Conservation (phyloP, 2,888 invertebrate genomes). For the Aspidapion aeneum region DNA sequence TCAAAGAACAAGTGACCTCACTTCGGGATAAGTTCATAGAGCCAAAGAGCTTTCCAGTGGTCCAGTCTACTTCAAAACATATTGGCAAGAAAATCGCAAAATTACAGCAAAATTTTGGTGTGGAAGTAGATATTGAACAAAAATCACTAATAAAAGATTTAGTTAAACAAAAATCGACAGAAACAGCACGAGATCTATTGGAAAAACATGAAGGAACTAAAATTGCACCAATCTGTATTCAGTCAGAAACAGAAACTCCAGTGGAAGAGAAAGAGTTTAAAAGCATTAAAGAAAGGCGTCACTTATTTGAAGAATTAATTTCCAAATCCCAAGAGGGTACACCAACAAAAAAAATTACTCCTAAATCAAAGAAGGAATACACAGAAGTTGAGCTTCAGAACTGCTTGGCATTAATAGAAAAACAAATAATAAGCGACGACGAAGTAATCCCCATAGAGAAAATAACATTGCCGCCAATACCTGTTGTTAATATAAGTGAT, state of each 20-base stretch:
- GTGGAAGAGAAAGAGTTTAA: slow-evolving; percentile 33
- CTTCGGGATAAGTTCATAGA: slow-evolving; percentile 20
- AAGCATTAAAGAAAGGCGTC: slow-evolving; percentile 43
- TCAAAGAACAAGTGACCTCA: slow-evolving; percentile 24
- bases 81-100: slow-evolving; percentile 51
- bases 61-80: slow-evolving; percentile 41
- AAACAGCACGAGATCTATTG: neutral
- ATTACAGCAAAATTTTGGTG: slow-evolving; percentile 49
- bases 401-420: slow-evolving; percentile 31
- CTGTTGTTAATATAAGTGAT: no score
- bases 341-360: slow-evolving; percentile 35
- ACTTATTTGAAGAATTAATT: slow-evolving; percentile 45
- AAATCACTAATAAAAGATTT: neutral
- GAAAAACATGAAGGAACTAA: neutral
- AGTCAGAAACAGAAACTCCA: slow-evolving; percentile 18
- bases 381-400: slow-evolving; percentile 31
- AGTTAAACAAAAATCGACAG: neutral
- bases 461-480: neutral
- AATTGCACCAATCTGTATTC: slow-evolving; percentile 11
- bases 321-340: slow-evolving; percentile 42
- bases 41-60: slow-evolving; percentile 24
- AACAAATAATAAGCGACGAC: slow-evolving; percentile 26
- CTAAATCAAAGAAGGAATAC: slow-evolving; percentile 24
- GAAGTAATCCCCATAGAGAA: neutral
- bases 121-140: slow-evolving; percentile 23